These are phyloP conservation scores for Nothobranchius kuhntae DNA, from an alignment of 2,113 vertebrate species.

Conservation along the genomic window DNA sequence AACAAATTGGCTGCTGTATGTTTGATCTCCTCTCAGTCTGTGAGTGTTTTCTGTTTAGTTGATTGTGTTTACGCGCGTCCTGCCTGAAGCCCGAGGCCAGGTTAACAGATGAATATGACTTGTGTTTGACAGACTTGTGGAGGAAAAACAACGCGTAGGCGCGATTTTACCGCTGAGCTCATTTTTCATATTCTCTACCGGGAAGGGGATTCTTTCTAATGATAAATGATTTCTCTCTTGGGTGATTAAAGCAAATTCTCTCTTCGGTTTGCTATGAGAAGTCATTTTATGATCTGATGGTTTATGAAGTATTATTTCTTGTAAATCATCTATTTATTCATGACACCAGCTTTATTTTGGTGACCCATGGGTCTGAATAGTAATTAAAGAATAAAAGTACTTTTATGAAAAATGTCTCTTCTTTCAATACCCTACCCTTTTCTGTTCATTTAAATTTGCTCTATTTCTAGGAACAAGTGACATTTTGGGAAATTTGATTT, in stretches of 20 bases:
- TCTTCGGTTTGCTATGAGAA: slow-evolving; percentile 16
- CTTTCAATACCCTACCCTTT: no score
- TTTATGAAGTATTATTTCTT: slow-evolving; percentile 54
- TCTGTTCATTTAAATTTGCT: no score
- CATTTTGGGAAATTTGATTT: no score
- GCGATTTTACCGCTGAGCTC: neutral
- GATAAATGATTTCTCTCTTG: slow-evolving; percentile 26
- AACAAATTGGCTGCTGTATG: neutral
- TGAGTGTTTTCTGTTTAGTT: neutral
- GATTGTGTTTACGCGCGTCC: neutral
- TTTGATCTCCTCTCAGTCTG: neutral
- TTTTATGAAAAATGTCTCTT: slow-evolving; percentile 50
- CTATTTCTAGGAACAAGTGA: no score
- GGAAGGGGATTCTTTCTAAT: neutral
- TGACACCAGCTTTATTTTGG: slow-evolving; percentile 71
- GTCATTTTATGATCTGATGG: slow-evolving; percentile 47
- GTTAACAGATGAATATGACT: neutral
- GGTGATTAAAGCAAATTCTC: slow-evolving; percentile 9
- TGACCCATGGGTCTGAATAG: slow-evolving; percentile 61
- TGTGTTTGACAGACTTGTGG: neutral
- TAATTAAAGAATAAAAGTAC: slow-evolving; percentile 76
- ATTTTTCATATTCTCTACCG: slow-evolving; percentile 4
- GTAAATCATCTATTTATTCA: slow-evolving; percentile 73
- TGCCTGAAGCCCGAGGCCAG: neutral
- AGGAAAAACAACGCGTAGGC: no score